Evolutionary conservation across 2,888 invertebrate genomes (phyloP).

Genomic region (Pelosia muscerda): DNA sequence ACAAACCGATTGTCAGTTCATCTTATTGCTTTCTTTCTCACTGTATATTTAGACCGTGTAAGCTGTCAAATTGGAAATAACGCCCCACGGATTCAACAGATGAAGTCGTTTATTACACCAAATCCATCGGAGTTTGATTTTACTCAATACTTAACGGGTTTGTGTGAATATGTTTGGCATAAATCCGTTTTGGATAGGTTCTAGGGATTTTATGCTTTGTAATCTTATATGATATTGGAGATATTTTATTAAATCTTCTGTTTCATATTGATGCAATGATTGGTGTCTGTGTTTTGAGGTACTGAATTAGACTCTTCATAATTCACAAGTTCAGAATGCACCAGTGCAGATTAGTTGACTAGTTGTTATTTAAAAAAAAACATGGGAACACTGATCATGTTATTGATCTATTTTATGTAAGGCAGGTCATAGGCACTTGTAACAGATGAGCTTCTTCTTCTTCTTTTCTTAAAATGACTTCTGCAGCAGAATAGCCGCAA

Average conservation of each 20-base stretch:
- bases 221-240: neutral
- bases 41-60: conserved; percentile 36
- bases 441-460: too few relatives aligned
- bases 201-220: neutral
- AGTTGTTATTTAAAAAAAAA: too few relatives aligned
- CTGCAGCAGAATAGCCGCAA: too few relatives aligned
- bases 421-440: too few relatives aligned
- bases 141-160: conserved; percentile 29
- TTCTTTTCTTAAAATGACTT: too few relatives aligned
- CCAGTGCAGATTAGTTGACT: too few relatives aligned
- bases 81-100: conserved; percentile 48
- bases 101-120: conserved; percentile 52
- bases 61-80: conserved; percentile 54
- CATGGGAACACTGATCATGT: too few relatives aligned
- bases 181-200: neutral
- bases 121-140: conserved; percentile 41
- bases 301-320: too few relatives aligned
- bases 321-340: too few relatives aligned
- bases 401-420: too few relatives aligned
- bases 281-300: neutral
- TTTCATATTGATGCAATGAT: neutral
- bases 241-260: too few relatives aligned
- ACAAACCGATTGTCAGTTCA: conserved; percentile 78
- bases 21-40: conserved; percentile 69
- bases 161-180: conserved; percentile 6